Evolutionary conservation across 92 coral and sea anemone genomes (phyloP), one percentile per base, ranked within the genome.

Genomic region (Parazoanthus atlanticus): DNA sequence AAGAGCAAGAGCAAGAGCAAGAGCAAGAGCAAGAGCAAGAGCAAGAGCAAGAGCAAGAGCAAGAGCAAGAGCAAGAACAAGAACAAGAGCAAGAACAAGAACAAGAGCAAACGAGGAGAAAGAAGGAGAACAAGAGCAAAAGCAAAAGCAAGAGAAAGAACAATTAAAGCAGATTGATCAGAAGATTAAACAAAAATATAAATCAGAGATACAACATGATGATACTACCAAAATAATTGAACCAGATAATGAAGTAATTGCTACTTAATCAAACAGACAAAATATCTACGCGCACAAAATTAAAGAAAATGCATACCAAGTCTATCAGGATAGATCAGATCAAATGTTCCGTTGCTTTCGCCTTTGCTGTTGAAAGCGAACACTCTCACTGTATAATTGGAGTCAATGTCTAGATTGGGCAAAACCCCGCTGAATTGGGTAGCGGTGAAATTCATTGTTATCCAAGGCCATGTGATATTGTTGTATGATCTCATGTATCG

Each of bases 321-420:
- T 61, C 73, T 81, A 80, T 92, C 96, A 0, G 93, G 96, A 36
- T 80, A 72, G 12, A 91, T 89, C 11, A 94, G 74, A 66, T 94
- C 96, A 52, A 85, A 88, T 8, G 90, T 84, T 12, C 90, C 84
- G 58, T 91, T 94, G 34, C 98, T 95, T 19, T 92, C 94, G 1
- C 98, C 98, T 86, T 84, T 94, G 40, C 92, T 88, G 78, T 94
- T 95, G 56, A 94, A 95, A 1, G 96, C 98, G 17, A 88, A 36
- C 32, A 95, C 89, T n/a, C 64, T 74, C 11, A 95, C 64, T 34
- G 95, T 95, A 54, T 95, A 95, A 80, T 95, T 95, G 33, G 94
- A 91, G 43, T 92, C 88, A 56, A 86, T 65, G 34, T 91, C 87
- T 86, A 95, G 80, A 67, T 92, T 87, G 43, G 84, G 76, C 28